These are phyloP conservation scores for Hirtodrosophila duncani DNA, from an alignment of 2,888 invertebrate genomes.

Conservation along the genomic window DNA sequence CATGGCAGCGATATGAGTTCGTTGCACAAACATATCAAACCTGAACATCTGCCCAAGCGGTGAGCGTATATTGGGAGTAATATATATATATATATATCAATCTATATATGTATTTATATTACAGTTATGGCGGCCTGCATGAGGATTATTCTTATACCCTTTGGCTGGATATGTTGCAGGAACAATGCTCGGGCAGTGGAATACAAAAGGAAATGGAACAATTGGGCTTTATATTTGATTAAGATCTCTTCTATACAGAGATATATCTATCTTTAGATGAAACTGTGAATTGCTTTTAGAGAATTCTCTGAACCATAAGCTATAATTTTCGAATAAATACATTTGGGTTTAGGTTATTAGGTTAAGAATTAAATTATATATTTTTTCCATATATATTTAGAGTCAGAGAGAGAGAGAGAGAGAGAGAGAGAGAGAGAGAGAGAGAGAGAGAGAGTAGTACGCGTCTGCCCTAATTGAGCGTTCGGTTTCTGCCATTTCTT, in stretches of 20 bases:
- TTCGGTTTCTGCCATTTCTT: no score
- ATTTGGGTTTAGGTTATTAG: no score
- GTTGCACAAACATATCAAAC: constrained; percentile 85
- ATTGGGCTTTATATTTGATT: constrained; percentile 82
- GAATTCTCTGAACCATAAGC: no score
- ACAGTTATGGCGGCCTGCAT: constrained; percentile 79
- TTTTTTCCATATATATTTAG: no score
- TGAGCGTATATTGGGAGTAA: constrained; percentile 29
- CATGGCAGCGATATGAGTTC: constrained; percentile 87
- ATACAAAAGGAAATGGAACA: constrained; percentile 83
- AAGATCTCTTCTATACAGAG: not conserved
- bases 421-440: no score
- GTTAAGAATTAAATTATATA: no score
- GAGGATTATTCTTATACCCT: constrained; percentile 86
- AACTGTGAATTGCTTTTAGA: no score
- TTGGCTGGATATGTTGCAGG: constrained; percentile 84
- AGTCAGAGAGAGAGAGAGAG: no score
- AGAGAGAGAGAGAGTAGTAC: no score
- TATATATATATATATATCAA: not conserved
- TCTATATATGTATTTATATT: not conserved
- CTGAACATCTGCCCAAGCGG: constrained; percentile 84
- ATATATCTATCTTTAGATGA: no score
- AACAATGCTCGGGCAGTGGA: constrained; percentile 76
- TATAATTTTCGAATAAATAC: no score
- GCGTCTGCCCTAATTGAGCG: no score